Base-by-base conservation (phyloP, 2,888 invertebrate genomes). In the Pyrrhosoma nymphula region DNA sequence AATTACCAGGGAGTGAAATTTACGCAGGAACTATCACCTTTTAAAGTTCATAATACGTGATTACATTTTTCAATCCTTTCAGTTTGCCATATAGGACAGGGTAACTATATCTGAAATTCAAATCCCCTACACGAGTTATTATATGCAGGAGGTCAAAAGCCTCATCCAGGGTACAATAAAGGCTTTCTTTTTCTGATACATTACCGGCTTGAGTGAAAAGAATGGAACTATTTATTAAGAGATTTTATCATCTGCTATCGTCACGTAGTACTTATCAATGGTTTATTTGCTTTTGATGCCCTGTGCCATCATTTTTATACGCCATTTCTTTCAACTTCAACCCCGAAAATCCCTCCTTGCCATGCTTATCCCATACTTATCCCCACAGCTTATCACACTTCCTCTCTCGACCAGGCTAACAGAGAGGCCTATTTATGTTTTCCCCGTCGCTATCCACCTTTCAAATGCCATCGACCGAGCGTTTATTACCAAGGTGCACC, bases 341-440 rank as follows among this genome's bases (percentile, higher is more conserved):
- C 82, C 82, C 30, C 0, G 69, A 60, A n/a, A 69, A 69, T 10
- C 16, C 35, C 35, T 82, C 18, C 35, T 82, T 35, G 82, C 82
- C 35, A 30, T 82, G 82, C 82, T 82, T 35, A 82, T 82, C 82
- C 82, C 82, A 35, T 35, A 82, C 82, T 82, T 82, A 82, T 82
- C 82, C 82, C 18, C 16, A 3, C 30, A 14, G 30, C 82, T 82
- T 82, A 82, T 82, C 82, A 18, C 35, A 35, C 82, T 35, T 82
- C 82, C 82, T 35, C 82, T 82, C 30, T 35, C 14, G 16, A 82
- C 82, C 35, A 82, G 82, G 26, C 82, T 82, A 14, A 82, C 82
- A 16, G 16, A 26, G 82, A 14, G 35, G 30, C 75, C 30, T 82
- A 35, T 82, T 82, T 82, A 82, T 82, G 30, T 82, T 35, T 35